A percentile compares a stretch with the other conserved stretches of the same genome.
These are phyloP conservation scores for Spermophilus dauricus DNA, from an alignment of 2,113 vertebrate genomes.

Conservation along the genomic window DNA sequence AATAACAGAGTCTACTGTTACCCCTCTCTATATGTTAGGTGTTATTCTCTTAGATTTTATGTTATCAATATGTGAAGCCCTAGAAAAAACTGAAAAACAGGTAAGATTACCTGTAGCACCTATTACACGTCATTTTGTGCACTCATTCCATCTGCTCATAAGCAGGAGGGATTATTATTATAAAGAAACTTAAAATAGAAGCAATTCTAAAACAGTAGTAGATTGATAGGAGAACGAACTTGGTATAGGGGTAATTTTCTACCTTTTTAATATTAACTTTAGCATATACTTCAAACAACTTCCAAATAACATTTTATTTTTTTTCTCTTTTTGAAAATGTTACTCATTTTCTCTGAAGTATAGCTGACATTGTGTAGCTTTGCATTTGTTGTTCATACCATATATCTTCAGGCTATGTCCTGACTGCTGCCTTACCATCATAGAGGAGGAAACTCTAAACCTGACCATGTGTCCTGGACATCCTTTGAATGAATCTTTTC, in stretches of 20 bases:
- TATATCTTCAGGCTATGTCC: neutral
- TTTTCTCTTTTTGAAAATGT: slow-evolving; percentile 15
- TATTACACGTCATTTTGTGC: neutral
- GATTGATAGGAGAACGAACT: neutral
- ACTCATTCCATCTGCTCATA: neutral
- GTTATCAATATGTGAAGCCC: neutral
- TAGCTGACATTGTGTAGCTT: neutral
- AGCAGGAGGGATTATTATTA: neutral
- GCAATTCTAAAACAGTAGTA: neutral
- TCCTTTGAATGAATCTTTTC: neutral
- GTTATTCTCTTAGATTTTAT: neutral
- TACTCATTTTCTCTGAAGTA: neutral
- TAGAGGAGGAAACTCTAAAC: neutral
- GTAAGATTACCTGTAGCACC: neutral
- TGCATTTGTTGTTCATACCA: neutral
- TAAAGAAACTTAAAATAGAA: neutral
- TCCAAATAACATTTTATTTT: neutral
- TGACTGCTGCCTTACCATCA: neutral
- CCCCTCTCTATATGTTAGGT: neutral
- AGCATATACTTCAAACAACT: neutral
- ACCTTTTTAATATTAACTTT: neutral
- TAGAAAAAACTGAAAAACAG: neutral
- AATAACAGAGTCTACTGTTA: neutral
- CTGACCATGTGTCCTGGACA: neutral
- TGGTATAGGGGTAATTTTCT: neutral